phyloP scores from a whole-genome alignment of 2,888 invertebrate species.

The Eupithecia pulchellata region DNA sequence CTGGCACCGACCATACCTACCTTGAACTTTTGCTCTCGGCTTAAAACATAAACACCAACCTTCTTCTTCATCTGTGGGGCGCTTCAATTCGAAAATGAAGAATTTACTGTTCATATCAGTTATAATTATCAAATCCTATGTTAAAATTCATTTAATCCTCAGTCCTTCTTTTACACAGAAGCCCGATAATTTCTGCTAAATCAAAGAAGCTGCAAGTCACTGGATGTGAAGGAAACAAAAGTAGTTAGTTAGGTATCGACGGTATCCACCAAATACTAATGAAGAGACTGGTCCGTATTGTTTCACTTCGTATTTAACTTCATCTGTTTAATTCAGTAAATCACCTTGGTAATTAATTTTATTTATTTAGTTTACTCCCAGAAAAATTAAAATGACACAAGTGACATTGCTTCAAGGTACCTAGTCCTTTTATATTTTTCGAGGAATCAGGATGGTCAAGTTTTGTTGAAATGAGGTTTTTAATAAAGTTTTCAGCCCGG shows the following conservation, averaged over 20 bases:
- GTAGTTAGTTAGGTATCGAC: neutral
- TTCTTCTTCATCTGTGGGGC: conserved; percentile 46
- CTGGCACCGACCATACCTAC: too few species aligned
- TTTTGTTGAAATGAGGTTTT: conserved; percentile 7
- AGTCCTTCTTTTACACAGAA: neutral
- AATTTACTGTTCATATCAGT: conserved; percentile 52
- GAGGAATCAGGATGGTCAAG: conserved; percentile 16
- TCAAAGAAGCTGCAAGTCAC: conserved; percentile 1
- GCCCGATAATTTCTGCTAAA: neutral
- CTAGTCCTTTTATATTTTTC: neutral
- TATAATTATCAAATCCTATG: conserved; percentile 44
- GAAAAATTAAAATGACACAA: conserved; percentile 22
- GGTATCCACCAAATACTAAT: neutral
- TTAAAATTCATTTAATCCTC: conserved; percentile 40
- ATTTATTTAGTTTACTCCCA: conserved; percentile 48
- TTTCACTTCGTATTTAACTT: conserved; percentile 6
- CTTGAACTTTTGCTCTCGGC: neutral
- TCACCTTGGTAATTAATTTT: conserved; percentile 65
- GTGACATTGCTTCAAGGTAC: neutral
- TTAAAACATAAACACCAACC: neutral
- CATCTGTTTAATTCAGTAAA: conserved; percentile 27
- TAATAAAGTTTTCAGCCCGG: neutral
- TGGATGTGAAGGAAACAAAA: neutral
- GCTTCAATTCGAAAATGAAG: conserved; percentile 56
- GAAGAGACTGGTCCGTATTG: neutral